Base-by-base conservation (phyloP, 2,113 vertebrate genomes). In the Capreolus pygargus region DNA sequence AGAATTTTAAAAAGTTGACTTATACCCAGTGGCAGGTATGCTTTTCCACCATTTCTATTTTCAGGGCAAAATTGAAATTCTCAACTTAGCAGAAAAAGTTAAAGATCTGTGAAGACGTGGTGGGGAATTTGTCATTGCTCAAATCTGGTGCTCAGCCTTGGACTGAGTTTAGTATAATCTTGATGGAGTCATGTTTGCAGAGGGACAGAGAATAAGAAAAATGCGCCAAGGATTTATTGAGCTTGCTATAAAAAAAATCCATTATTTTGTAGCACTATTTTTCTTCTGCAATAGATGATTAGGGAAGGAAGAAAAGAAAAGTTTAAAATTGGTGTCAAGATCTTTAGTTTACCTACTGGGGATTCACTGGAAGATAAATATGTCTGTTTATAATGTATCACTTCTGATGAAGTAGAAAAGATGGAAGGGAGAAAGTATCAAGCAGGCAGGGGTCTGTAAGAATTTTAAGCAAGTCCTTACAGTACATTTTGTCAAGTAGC, bases 281-380 rank as follows among this genome's bases (percentile, higher is more conserved):
- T 98, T 98, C 98, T 98, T 98, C 79, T 55, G 43, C 97, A 93
- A 94, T 70, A 95, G 95, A 97, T 70, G 87, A 97, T 95, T 84
- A 95, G 88, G 43, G 58, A 52, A 97, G 70, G 25, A 61, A 87
- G 67, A 84, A 78, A 58, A 84, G 74, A 93, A 92, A 97, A 95
- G 7, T 85, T 98, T 97, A 88, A 98, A 97, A 98, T 89, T 93
- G 97, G 88, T 93, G 95, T 91, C 96, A 89, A 14, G 28, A 10
- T 94, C 85, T 96, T 97, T 91, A 97, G 94, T 96, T 64, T 16
- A 76, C 30, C 90, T 96, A 88, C 25, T 70, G 74, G 91, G 89
- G 96, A 81, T 92, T 94, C 81, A 54, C 27, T 84, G 57, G 93
- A 97, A 98, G 98, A 97, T 85, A 96, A 98, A 97, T 96, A 64